These are phyloP conservation scores for Intellagama lesueurii DNA, from an alignment of 2,797 vertebrate species.

Conservation along the genomic window DNA sequence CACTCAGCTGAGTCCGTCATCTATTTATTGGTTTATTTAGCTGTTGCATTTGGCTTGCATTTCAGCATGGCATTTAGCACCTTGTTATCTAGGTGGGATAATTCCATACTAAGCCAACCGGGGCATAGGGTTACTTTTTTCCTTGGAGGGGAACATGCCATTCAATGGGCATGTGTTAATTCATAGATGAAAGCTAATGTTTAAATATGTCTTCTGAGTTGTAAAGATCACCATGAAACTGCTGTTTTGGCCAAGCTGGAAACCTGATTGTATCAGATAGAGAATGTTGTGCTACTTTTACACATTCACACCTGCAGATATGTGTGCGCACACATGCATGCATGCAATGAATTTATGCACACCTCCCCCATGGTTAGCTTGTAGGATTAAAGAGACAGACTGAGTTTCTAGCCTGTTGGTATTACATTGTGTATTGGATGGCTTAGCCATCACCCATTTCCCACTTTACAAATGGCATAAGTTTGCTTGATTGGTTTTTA, in stretches of 20 bases:
- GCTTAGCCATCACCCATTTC: background rate
- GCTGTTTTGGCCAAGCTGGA: background rate
- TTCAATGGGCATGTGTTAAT: background rate
- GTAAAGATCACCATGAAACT: background rate
- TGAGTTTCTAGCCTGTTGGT: background rate
- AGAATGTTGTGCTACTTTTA: background rate
- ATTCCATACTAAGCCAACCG: background rate
- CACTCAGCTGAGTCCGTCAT: background rate
- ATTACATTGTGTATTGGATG: background rate
- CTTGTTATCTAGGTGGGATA: background rate
- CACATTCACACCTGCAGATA: background rate
- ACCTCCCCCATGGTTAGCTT: background rate
- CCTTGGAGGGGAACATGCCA: background rate
- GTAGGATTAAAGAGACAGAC: background rate
- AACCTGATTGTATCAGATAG: background rate
- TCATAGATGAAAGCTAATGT: background rate
- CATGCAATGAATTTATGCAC: no score
- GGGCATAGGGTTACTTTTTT: background rate
- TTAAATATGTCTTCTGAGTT: background rate
- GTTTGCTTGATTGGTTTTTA: no score
- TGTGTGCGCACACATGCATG: background rate
- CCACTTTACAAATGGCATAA: no score
- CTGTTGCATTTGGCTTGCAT: background rate
- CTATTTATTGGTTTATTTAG: background rate
- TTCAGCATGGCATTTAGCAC: background rate